Evolutionary conservation across 2,888 invertebrate species (phyloP).

Genomic region (Teleogryllus oceanicus): DNA sequence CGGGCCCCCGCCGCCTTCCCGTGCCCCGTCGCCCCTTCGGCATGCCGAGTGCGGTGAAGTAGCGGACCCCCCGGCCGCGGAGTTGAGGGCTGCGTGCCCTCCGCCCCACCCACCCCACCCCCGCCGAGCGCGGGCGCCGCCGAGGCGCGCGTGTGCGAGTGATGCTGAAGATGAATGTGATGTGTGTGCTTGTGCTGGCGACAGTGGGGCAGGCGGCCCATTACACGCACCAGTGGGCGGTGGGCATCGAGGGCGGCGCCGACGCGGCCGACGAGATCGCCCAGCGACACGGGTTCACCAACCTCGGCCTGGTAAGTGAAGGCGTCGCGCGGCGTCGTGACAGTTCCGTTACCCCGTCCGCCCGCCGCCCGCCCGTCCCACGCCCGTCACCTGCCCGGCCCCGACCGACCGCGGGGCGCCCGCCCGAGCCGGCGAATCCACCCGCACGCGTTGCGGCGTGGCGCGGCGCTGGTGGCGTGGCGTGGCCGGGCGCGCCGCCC

Average conservation of each 20-base stretch:
- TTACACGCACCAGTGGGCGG: constrained; percentile 7
- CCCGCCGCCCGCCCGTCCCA: too few species aligned
- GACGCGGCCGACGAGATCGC: constrained; percentile 1
- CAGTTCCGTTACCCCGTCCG: background rate
- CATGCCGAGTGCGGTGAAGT: background rate
- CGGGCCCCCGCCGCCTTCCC: too few species aligned
- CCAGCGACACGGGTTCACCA: constrained; percentile 6
- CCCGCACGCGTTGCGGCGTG: background rate
- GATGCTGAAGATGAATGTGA: constrained; percentile 6
- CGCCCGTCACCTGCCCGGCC: too few species aligned
- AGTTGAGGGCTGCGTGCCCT: too few species aligned
- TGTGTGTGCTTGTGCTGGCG: constrained; percentile 2
- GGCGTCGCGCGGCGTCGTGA: background rate
- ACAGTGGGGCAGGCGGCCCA: constrained; percentile 9
- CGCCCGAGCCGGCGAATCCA: background rate
- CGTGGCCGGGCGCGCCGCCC: background rate
- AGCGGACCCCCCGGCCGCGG: too few species aligned
- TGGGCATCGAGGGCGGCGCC: background rate
- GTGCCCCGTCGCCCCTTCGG: background rate
- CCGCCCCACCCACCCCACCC: background rate
- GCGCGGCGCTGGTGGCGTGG: background rate
- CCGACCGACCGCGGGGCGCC: background rate
- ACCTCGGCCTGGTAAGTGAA: constrained; percentile 6
- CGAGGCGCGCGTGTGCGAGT: background rate
- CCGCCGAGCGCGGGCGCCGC: background rate